Conservation (phyloP, 2,888 invertebrate genomes). For the Cheilosia soror region DNA sequence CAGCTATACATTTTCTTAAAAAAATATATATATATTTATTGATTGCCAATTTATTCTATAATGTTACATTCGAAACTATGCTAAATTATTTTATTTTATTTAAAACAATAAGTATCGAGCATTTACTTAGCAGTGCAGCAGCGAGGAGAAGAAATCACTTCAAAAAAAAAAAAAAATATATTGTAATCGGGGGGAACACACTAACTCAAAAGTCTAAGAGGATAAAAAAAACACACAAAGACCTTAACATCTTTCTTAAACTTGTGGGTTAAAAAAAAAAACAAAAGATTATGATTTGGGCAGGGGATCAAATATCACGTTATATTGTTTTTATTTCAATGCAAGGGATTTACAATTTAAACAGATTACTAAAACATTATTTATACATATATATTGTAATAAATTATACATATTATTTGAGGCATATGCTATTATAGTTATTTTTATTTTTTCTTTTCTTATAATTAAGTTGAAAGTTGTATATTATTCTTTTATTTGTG, state of each 20-base stretch:
- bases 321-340: conserved; percentile 70
- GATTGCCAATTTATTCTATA: conserved; percentile 48
- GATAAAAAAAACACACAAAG: conserved; percentile 8
- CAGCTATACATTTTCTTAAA: conserved; percentile 42
- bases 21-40: conserved; percentile 5
- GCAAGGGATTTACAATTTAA: conserved; percentile 73
- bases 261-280: background rate
- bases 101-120: conserved; percentile 56
- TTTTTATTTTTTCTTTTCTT: conserved; percentile 43
- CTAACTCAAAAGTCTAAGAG: conserved; percentile 21
- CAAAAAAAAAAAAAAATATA: background rate
- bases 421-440: conserved; percentile 62
- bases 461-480: conserved; percentile 43
- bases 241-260: conserved; percentile 34
- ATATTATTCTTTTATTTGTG: conserved; percentile 22
- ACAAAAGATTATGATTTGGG: background rate
- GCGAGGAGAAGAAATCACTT: background rate
- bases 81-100: conserved; percentile 36
- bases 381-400: conserved; percentile 64
- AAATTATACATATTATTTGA: conserved; percentile 71
- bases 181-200: background rate
- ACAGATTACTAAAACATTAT: conserved; percentile 60
- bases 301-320: conserved; percentile 30
- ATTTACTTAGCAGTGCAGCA: conserved; percentile 60
- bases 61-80: conserved; percentile 18